phyloP scores from a whole-genome alignment of 2,113 vertebrate species.

The Microtus pennsylvanicus region DNA sequence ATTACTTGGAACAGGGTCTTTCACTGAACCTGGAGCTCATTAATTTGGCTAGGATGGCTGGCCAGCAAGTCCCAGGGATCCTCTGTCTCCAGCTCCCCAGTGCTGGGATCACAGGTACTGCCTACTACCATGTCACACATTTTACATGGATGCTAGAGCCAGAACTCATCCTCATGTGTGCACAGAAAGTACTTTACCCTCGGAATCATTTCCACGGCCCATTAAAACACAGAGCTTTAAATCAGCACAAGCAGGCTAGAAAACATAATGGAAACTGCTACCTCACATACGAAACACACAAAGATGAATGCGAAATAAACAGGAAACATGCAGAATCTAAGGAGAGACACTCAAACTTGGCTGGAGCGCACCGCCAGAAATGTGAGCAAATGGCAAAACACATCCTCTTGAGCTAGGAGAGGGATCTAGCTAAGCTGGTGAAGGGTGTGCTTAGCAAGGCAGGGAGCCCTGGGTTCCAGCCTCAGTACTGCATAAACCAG shows the following conservation, averaged over 20 bases:
- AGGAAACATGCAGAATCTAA: not conserved
- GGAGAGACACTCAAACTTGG: not conserved
- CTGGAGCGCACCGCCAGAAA: not conserved
- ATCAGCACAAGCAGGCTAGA: not conserved
- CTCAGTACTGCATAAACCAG: not conserved
- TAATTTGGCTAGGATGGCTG: not conserved
- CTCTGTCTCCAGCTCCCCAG: not conserved
- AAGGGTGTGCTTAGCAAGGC: too few species aligned
- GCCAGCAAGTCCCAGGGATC: not conserved
- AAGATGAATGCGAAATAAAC: slow-evolving; percentile 40
- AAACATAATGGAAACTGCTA: slow-evolving; percentile 26
- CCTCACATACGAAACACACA: slow-evolving; percentile 27
- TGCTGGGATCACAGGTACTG: not conserved
- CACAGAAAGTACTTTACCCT: not conserved
- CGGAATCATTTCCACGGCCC: not conserved
- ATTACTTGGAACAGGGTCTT: not conserved
- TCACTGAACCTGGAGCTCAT: not conserved
- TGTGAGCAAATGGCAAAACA: not conserved
- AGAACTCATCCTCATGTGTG: not conserved
- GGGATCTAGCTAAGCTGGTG: not conserved
- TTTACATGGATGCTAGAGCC: not conserved
- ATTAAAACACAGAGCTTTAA: not conserved
- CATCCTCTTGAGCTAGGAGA: too few species aligned
- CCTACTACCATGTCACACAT: not conserved
- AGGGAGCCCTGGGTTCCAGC: too few species aligned